Percentiles rank a stretch among this genome's conserved stretches.
Conservation (phyloP, 2,888 invertebrate genomes). For the Hyposoter didymator region DNA sequence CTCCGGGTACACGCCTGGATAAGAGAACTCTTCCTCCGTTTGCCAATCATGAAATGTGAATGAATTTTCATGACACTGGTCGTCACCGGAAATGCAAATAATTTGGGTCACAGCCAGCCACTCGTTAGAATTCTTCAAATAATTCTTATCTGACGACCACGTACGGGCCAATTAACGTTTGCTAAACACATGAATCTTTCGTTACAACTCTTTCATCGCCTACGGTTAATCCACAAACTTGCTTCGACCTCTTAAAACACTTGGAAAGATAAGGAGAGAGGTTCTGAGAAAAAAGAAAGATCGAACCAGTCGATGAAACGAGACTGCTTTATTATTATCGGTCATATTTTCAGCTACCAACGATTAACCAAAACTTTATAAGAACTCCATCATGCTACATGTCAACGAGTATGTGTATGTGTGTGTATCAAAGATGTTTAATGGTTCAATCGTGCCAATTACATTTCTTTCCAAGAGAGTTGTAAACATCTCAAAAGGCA, state of each 20-base stretch:
- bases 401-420: conserved; percentile 56
- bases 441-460: conserved; percentile 65
- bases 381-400: conserved; percentile 58
- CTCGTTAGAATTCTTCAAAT: conserved; percentile 19
- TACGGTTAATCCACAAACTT: conserved; percentile 26
- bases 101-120: conserved; percentile 25
- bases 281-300: conserved; percentile 8
- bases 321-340: conserved; percentile 13
- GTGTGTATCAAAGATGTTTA: conserved; percentile 49
- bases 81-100: conserved; percentile 32
- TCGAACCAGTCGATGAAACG: conserved; percentile 16
- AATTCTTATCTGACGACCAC: conserved; percentile 12
- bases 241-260: conserved; percentile 26
- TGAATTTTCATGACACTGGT: background rate
- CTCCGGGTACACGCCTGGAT: conserved; percentile 17
- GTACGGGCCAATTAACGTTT: conserved; percentile 39
- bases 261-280: conserved; percentile 14
- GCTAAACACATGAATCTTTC: conserved; percentile 28
- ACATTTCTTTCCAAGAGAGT: conserved; percentile 54
- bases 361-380: conserved; percentile 52
- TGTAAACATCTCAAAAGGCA: conserved; percentile 55
- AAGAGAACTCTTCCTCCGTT: conserved; percentile 8
- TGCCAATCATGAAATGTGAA: conserved; percentile 21
- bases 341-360: conserved; percentile 43
- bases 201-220: conserved; percentile 16